Evolutionary conservation across 2,888 invertebrate species (phyloP), one percentile per base, ranked within the genome.

Genomic region (Criorhina ranunculi): DNA sequence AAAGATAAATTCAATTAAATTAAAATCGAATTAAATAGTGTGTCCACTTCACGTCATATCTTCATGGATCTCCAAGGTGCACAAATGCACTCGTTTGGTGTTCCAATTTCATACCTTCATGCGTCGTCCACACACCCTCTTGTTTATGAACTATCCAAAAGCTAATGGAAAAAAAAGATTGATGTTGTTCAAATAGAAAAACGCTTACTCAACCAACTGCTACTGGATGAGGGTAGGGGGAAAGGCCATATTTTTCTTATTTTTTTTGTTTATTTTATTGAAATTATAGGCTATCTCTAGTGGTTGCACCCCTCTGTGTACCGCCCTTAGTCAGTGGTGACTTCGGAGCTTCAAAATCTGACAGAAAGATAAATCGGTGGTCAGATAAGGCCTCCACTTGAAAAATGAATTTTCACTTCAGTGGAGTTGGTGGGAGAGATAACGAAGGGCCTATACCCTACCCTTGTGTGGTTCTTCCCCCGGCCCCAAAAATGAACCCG

Each of bases 361-460:
- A 80, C 85, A 85, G 70, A 66, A 85, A 85, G 85, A 85, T 85
- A 85, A 80, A 85, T 85, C 85, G 85, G 85, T 75, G 85, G 85
- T 80, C 85, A 85, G 85, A 85, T 85, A 85, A 80, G 85, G 40
- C 77, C 11, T 29, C 60, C 59, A 70, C 70, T 85, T 80, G 76
- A 85, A 70, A 80, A 85, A 85, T 85, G 85, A 85, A 46, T 53
- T 55, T 66, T 57, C 44, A 57, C 70, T 69, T 15, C 24, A 55
- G 3, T 35, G 40, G 33, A 15, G 33, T 57, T 35, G 35, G 42
- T 66, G 40, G 40, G 29, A 19, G 17, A 79, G 79, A 83, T 83
- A 83, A 69, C 67, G 29, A 46, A 67, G 55, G 55, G 72, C 73
- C 77, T 73, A n/a, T n/a, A 72, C 42, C 17, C 17, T 53, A 11